Evolutionary conservation across 2,888 invertebrate species (phyloP).

Genomic region (Pseudococcus longispinus): DNA sequence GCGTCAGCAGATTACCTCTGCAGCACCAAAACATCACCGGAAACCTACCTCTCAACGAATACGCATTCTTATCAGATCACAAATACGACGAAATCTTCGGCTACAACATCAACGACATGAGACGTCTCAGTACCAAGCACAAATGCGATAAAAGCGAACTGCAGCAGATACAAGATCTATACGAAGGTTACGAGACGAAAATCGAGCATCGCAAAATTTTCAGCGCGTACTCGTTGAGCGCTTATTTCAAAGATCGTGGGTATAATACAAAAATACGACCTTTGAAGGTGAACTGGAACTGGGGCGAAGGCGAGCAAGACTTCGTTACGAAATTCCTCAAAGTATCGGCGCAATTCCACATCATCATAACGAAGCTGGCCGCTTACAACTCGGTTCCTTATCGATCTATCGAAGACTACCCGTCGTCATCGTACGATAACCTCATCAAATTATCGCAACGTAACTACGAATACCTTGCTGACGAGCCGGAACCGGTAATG

Average conservation of each 20-base stretch:
- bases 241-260: not conserved
- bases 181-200: constrained; percentile 5
- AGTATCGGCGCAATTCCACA: not conserved
- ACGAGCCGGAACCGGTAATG: not conserved
- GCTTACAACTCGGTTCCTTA: not conserved
- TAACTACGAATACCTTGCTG: not conserved
- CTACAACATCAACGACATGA: not conserved
- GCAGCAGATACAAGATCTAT: not conserved
- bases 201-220: not conserved
- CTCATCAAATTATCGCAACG: not conserved
- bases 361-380: not conserved
- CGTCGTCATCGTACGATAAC: not conserved
- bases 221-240: not conserved
- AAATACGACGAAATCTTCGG: not conserved
- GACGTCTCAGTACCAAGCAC: not conserved
- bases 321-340: not conserved
- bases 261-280: not conserved
- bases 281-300: not conserved
- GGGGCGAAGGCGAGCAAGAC: not conserved
- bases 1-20: not conserved
- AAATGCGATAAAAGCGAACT: constrained; percentile 13
- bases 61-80: not conserved
- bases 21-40: not conserved
- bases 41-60: not conserved
- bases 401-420: not conserved